Evolutionary conservation across 1,140 invertebrate species (phyloP), one percentile per base, ranked within the genome.

Genomic region (Globodera rostochiensis): DNA sequence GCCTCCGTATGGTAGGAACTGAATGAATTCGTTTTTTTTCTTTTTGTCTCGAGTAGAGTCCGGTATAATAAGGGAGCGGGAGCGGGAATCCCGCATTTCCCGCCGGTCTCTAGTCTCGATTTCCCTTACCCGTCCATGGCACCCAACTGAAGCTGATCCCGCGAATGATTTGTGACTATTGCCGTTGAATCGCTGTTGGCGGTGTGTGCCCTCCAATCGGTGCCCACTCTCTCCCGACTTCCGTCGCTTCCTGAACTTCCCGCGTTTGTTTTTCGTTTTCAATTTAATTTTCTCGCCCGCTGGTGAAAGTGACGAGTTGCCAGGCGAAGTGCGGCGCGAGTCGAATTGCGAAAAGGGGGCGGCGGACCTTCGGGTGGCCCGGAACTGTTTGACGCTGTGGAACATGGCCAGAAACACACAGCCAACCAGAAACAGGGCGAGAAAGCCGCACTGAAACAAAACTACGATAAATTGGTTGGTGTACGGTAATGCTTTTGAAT

Each of bases 171-270:
- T 36, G 9, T 71, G 9, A 6, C 36, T 21, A 21, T 21, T 47
- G 46, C n/a, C 46, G 69, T 47, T 64, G 57, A 19, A 15, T 64
- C 57, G 15, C 9, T 11, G 67, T 21, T 70, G 67, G 67, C n/a
- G 11, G 9, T n/a, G 69, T 47, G 21, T 47, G 21, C 25, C 46
- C 69, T 71, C 69, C 69, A 71, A 11, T 71, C 69, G 6, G 36
- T 64, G 71, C 36, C 69, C 69, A 47, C 69, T 71, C 69, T 64
- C 74, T 76, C 57, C n/a, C 74, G 74, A 50, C 74, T 64, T 49
- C 45, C 36, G 74, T 76, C 53, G 45, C 53, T 70, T 64, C 19
- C 57, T 53, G 50, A 9, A 9, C 19, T 64, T 19, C 36, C 36
- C 1, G 36, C 1, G 2, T 36, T 36, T 36, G 36, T 36, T 36